phyloP scores from a whole-genome alignment of 2,113 vertebrate species.

The Clinocottus analis region DNA sequence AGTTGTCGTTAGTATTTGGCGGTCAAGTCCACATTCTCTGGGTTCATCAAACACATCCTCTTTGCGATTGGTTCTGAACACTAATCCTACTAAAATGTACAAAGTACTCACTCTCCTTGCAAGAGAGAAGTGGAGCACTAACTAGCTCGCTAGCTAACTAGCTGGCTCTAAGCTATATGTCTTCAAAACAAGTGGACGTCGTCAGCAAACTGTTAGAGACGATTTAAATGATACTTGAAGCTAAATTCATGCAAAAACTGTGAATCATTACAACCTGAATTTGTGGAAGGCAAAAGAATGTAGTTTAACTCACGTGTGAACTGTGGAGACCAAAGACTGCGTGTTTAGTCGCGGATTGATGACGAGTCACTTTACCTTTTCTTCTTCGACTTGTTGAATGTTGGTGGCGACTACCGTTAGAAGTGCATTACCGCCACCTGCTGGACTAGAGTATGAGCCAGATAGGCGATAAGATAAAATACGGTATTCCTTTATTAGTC shows the following conservation, averaged over 20 bases:
- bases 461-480: too few relatives aligned
- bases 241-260: not conserved
- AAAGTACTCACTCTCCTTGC: not conserved
- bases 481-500: too few relatives aligned
- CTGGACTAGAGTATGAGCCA: not conserved
- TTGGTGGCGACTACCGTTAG: not conserved
- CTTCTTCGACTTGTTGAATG: not conserved
- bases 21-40: not conserved
- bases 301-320: slow-evolving; percentile 59
- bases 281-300: not conserved
- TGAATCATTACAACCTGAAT: not conserved
- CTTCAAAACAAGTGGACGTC: not conserved
- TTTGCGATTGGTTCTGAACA: not conserved
- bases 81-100: not conserved
- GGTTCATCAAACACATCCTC: not conserved
- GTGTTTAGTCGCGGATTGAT: slow-evolving; percentile 55
- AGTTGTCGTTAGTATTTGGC: too few relatives aligned
- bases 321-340: accelerated
- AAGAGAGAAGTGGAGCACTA: not conserved
- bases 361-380: not conserved
- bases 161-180: not conserved
- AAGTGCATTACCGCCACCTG: not conserved
- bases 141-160: not conserved
- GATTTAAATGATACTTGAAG: accelerated
- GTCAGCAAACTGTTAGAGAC: not conserved